A percentile compares a stretch with the other conserved stretches of the same genome.
These are phyloP conservation scores for Rhynchotus rufescens DNA, from an alignment of 2,797 vertebrate species.

Conservation along the genomic window DNA sequence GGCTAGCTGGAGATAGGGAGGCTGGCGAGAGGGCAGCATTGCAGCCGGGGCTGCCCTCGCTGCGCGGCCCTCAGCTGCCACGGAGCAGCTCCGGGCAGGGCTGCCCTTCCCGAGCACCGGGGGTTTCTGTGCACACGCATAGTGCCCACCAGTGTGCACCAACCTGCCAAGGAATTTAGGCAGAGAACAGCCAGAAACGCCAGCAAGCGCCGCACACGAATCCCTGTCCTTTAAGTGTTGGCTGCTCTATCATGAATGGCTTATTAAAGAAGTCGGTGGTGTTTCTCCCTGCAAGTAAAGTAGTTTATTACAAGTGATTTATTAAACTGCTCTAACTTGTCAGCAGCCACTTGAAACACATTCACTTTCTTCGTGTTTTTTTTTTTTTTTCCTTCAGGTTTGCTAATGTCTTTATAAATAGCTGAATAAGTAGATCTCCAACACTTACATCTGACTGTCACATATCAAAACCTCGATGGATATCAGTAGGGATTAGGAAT, in stretches of 20 bases:
- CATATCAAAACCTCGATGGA: neutral
- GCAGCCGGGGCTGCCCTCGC: neutral
- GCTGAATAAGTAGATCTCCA: conserved; percentile 41
- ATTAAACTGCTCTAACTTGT: conserved; percentile 78
- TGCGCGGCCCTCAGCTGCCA: neutral
- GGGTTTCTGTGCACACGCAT: neutral
- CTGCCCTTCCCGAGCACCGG: neutral
- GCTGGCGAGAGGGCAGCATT: neutral
- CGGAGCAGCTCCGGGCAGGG: too few relatives aligned
- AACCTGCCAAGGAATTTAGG: conserved; percentile 3
- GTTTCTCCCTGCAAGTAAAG: conserved; percentile 35
- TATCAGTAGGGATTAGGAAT: conserved; percentile 11
- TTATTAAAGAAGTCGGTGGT: conserved; percentile 48
- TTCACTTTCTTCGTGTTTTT: conserved; percentile 47
- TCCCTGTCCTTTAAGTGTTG: conserved; percentile 8
- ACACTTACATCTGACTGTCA: conserved; percentile 6
- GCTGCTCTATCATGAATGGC: conserved; percentile 24
- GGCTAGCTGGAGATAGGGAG: neutral
- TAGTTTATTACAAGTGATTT: conserved; percentile 78
- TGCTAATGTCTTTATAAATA: conserved; percentile 59
- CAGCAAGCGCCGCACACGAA: neutral
- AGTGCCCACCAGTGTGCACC: neutral
- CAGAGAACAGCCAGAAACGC: neutral
- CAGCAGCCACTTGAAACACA: conserved; percentile 75
- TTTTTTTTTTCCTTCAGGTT: conserved; percentile 46